Percentiles rank a stretch among this genome's conserved stretches.
phyloP scores from a whole-genome alignment of 2,113 vertebrate genomes.

The Pseudopipra pipra region DNA sequence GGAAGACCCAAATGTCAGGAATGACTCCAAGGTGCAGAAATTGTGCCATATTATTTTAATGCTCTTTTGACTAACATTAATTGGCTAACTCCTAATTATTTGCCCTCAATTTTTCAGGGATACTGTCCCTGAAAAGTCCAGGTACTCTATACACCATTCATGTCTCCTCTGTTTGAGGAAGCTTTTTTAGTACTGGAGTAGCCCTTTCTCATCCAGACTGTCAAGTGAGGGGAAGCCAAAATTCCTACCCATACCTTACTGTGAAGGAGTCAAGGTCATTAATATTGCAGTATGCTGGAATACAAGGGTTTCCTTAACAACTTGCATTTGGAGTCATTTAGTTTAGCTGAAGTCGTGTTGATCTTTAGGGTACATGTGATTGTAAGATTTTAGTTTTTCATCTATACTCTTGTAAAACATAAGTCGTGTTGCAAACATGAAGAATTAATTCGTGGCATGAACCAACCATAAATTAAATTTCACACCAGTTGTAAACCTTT shows the following conservation, averaged over 20 bases:
- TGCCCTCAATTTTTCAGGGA: not conserved
- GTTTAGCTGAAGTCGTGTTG: not conserved
- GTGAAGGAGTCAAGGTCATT: not conserved
- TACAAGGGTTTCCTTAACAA: not conserved
- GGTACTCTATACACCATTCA: not conserved
- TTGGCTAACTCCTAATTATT: not conserved
- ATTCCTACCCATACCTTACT: not conserved
- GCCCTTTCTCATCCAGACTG: not conserved
- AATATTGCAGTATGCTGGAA: not conserved
- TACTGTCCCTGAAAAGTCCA: not conserved
- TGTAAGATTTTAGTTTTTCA: not conserved
- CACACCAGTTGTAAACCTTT: not conserved
- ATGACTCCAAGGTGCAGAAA: not conserved
- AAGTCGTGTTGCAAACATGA: not conserved
- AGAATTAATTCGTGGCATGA: not conserved
- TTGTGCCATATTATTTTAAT: not conserved
- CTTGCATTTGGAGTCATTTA: not conserved
- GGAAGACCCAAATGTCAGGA: not conserved
- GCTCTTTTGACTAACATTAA: not conserved
- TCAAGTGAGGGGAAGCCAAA: not conserved
- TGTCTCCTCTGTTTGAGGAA: not conserved
- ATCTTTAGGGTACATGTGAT: not conserved
- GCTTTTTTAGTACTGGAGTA: not conserved
- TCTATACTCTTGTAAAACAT: not conserved
- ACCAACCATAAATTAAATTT: not conserved